Evolutionary conservation across 2,113 vertebrate species (phyloP), one percentile per base, ranked within the genome.

Genomic region (Noturus placidus): DNA sequence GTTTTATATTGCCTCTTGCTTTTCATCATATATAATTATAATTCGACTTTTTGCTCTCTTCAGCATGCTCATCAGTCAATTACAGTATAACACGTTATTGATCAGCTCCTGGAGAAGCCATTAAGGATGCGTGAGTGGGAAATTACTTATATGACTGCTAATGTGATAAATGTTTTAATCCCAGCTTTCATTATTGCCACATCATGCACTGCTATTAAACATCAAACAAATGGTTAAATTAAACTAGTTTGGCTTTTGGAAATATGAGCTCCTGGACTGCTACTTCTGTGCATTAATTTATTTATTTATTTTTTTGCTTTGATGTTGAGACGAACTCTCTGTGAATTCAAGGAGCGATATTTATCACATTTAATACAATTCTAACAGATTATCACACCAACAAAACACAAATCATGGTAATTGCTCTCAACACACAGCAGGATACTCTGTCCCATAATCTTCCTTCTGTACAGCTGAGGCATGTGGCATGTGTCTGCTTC

Each of bases 161-260:
- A 96, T 95, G 92, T 95, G 94, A 96, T 95, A 94, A 95, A 96
- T 96, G 95, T 94, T 95, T 95, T 94, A 95, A 95, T 96, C 91
- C 92, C 25, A 89, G 87, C 72, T 93, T 95, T 93, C 94, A 94
- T 95, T 95, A 95, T 94, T 94, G 94, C 88, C 93, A 94, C 94
- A 94, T 94, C 91, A 92, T 90, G 92, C 89, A 61, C 92, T 87
- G 92, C 91, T 92, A 95, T 95, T 94, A 93, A 91, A 93, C 92
- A 91, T 86, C 90, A 91, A 95, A 95, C 95, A 95, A 94, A 96
- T 94, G 94, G 94, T 93, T 86, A 90, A 92, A 94, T 94, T 94
- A 91, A 96, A 93, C 89, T 67, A 82, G 88, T 93, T 92, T 94
- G 95, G 92, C 95, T 94, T 92, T 92, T 91, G 90, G 88, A 92